Base-by-base conservation (phyloP, 1,140 invertebrate genomes). In the Calycopis cecrops region DNA sequence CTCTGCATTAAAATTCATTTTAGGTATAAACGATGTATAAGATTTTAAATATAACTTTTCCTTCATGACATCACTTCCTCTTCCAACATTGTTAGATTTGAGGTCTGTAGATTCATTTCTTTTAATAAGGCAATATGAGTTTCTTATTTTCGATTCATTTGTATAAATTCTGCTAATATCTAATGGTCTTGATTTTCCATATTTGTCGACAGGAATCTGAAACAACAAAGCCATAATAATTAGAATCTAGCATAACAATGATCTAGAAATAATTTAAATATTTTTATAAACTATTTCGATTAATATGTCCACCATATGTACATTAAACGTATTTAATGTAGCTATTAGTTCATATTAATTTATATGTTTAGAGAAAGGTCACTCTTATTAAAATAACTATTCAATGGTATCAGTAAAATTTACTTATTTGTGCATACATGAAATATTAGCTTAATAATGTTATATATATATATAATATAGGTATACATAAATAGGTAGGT, bases 201-300 rank as follows among this genome's bases (percentile, higher is more conserved):
- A 79, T 76, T 69, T 77, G 55, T 87, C 84, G 57, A 85, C 73
- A 35, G 84, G 81, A 54, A 87, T 85, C 84, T 87, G 84, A 62
- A 86, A 84, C 64, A 55, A 73, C 57, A 66, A 52, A 67, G 58
- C 51, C 65, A 57, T 55, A 57, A 28, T 34, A n/a, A 47, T 59
- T 55, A 62, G 50, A 58, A 50, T 37, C 28, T 18, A n/a, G n/a
- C n/a, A n/a, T n/a, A n/a, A n/a, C n/a, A n/a, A n/a, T n/a, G n/a
- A n/a, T n/a, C n/a, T n/a, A n/a, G n/a, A n/a, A 21, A 28, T 37
- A 4, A 28, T 6, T 28, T 6, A 28, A 2, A 28, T 28, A 3
- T 28, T 28, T 28, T 3, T 28, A 28, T 6, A 28, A 28, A 28
- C 21, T 28, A 28, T 2, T 6, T 28, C n/a, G 21, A 28, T 6